Percentiles rank a stretch among this genome's conserved stretches.
Conservation (phyloP, 1,140 invertebrate species). For the Bradysia coprophila region DNA sequence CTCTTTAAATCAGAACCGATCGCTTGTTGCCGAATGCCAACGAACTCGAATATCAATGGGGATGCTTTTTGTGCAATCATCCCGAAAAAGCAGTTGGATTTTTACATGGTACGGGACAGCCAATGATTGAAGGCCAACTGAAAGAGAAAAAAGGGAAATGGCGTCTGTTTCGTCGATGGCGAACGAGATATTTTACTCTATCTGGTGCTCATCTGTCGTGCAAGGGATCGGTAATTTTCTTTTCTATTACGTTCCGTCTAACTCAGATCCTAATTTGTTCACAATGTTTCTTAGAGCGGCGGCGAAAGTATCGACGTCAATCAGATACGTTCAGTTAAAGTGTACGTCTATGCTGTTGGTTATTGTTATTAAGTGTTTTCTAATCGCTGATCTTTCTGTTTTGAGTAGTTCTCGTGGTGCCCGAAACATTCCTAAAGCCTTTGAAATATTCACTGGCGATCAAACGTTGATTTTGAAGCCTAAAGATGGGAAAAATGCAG, state of each 20-base stretch:
- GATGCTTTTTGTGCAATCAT: constrained; percentile 50
- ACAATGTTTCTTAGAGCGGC: constrained; percentile 31
- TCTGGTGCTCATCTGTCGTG: constrained; percentile 79
- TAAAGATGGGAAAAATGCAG: constrained; percentile 83
- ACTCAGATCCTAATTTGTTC: not conserved
- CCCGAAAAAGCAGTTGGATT: constrained; percentile 72
- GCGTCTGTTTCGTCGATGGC: constrained; percentile 78
- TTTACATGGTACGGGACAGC: constrained; percentile 47
- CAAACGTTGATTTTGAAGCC: constrained; percentile 83
- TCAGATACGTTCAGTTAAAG: constrained; percentile 82
- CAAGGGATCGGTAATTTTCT: constrained; percentile 54
- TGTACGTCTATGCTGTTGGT: too few species aligned
- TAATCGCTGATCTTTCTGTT: too few species aligned
- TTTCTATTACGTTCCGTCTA: not conserved
- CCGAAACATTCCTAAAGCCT: constrained; percentile 81
- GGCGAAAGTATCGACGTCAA: constrained; percentile 67
- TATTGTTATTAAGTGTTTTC: too few species aligned
- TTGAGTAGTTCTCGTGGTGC: constrained; percentile 55
- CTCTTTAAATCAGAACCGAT: too few species aligned
- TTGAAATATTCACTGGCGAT: constrained; percentile 90
- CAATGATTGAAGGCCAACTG: constrained; percentile 74
- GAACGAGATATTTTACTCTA: constrained; percentile 82
- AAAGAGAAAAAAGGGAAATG: constrained; percentile 92
- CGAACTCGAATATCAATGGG: constrained; percentile 24
- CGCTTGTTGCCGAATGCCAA: constrained; percentile 23